Base-by-base conservation (phyloP, 1,140 invertebrate genomes). In the Brachystomella parvula region DNA sequence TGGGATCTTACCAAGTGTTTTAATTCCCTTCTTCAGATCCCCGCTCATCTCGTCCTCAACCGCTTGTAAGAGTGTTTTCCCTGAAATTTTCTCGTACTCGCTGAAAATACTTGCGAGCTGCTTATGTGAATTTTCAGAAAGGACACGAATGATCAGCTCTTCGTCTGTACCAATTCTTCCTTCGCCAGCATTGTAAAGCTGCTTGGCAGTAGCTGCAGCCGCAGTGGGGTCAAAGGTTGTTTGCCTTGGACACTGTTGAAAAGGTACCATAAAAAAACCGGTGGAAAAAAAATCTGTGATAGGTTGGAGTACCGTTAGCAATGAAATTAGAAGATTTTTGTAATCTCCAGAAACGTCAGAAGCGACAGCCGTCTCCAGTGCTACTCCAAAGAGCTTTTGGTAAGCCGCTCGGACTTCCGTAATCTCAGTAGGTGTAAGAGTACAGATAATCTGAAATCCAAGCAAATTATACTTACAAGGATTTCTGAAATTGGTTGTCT, bases 281-380 rank as follows among this genome's bases (percentile, higher is more conserved):
- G 3, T 26, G 32, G 26, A 49, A 63, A n/a, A 28, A 64, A 29
- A 64, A n/a, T 3, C 15, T n/a, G 21, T 53, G 24, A 9, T 15
- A 60, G 47, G 49, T 30, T 29, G 44, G 31, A 32, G 9, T 33
- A 59, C 33, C 24, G 83, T 84, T 1, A 85, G 79, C 65, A 85
- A 83, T 28, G 85, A 77, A 0, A 84, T 84, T 1, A 92, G 79
- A 24, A 92, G 78, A 15, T 87, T 83, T 17, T 87, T 81, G 75
- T 90, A 89, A 76, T 88, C 81, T 0, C 90, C 88, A 0, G 86
- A 87, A 0, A 89, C 90, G 75, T 92, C 90, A 47, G 85, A 85
- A 73, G 83, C 84, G 76, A 92, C 81, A 76, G 89, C 87, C 70
- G 87, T 82, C 47, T 89, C 89, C 68, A 92, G 74, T 0, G 86